These are phyloP conservation scores for Gymnorhina tibicen DNA, from an alignment of 2,113 vertebrate species.

Conservation along the genomic window DNA sequence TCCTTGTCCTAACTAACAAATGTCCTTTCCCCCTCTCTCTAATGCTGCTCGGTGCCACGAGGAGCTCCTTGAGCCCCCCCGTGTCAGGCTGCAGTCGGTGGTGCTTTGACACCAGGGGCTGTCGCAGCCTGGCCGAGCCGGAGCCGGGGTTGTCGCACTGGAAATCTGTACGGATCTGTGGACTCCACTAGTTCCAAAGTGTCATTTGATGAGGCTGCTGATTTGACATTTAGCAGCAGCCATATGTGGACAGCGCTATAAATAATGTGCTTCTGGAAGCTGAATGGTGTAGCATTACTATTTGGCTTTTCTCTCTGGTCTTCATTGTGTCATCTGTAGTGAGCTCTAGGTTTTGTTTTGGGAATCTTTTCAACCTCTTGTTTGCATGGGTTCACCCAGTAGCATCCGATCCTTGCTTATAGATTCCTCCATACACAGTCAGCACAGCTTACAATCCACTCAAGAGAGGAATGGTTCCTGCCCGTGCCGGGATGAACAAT, in stretches of 20 bases:
- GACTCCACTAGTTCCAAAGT: constrained; percentile 79
- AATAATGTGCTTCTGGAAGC: constrained; percentile 75
- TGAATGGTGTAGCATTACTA: constrained; percentile 84
- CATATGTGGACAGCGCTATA: constrained; percentile 70
- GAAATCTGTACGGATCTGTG: constrained; percentile 77
- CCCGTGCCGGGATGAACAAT: neutral
- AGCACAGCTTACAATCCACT: constrained; percentile 86
- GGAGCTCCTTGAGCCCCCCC: neutral
- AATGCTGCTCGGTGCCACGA: neutral
- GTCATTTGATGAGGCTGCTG: constrained; percentile 71
- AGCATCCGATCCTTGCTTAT: constrained; percentile 82
- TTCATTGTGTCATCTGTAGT: constrained; percentile 95
- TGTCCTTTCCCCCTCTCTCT: neutral
- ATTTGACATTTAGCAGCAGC: constrained; percentile 80
- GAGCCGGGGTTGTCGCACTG: constrained; percentile 38
- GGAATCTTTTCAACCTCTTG: constrained; percentile 82
- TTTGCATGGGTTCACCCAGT: constrained; percentile 95
- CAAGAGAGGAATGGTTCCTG: constrained; percentile 69
- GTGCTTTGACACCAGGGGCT: neutral
- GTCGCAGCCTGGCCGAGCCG: neutral
- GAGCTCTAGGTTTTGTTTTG: constrained; percentile 91
- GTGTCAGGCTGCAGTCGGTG: neutral
- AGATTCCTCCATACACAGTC: constrained; percentile 86
- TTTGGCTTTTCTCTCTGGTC: constrained; percentile 87
- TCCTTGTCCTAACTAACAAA: constrained; percentile 48